Conservation (phyloP, 2,797 vertebrate genomes). For the Gymnoscopelus microlampas region DNA sequence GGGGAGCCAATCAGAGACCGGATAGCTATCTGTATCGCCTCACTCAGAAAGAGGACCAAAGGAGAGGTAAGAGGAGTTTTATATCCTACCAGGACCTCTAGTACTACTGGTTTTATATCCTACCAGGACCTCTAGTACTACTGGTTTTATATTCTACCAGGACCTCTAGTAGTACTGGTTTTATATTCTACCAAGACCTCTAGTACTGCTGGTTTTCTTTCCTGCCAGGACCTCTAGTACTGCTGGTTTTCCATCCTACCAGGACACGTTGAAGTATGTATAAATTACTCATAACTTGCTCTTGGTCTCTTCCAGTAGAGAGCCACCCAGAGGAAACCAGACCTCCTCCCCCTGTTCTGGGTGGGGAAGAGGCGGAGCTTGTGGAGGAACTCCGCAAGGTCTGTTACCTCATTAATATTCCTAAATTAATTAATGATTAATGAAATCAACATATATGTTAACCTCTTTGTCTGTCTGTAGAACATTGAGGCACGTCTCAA, state of each 20-base stretch:
- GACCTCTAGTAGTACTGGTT: too few species aligned
- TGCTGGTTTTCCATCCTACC: too few species aligned
- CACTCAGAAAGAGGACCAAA: constrained; percentile 86
- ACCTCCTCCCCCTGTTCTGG: constrained; percentile 62
- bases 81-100: too few species aligned
- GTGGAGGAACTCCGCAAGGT: constrained; percentile 95
- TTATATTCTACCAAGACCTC: too few species aligned
- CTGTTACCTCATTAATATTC: neutral
- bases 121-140: too few species aligned
- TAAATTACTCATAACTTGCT: neutral
- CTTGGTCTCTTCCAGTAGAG: constrained; percentile 53
- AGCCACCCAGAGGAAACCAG: constrained; percentile 35
- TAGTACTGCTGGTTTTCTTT: too few species aligned
- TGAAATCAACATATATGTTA: constrained; percentile 60
- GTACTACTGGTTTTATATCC: too few species aligned
- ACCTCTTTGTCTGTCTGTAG: constrained; percentile 65
- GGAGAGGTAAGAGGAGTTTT: constrained; percentile 83
- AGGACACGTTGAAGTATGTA: too few species aligned
- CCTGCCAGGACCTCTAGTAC: too few species aligned
- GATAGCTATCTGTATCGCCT: constrained; percentile 94
- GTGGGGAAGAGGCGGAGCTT: constrained; percentile 86
- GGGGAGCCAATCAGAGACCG: constrained; percentile 83
- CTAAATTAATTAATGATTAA: too few species aligned
- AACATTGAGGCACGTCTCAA: constrained; percentile 95
- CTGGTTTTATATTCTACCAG: too few species aligned